phyloP scores from a whole-genome alignment of 2,797 vertebrate species.

The Delichon dasypus region DNA sequence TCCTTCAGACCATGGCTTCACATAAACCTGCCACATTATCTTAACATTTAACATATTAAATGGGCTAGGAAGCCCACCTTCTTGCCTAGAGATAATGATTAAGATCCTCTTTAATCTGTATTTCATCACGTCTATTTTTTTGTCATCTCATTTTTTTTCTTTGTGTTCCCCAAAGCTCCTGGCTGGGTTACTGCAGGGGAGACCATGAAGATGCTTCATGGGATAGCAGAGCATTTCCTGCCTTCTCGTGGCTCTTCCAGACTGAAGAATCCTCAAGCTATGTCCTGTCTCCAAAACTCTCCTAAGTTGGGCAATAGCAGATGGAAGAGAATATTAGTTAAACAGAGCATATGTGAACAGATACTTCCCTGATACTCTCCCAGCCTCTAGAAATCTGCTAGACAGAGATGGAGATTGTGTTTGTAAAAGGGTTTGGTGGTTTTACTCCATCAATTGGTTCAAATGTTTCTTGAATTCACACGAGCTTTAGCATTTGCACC shows the following conservation, averaged over 20 bases:
- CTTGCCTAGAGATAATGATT: background rate
- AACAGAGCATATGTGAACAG: background rate
- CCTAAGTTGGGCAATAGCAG: background rate
- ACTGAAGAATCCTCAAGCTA: fast-evolving
- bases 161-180: background rate
- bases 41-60: background rate
- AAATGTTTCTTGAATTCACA: background rate
- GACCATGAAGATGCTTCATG: background rate
- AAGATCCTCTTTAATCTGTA: background rate
- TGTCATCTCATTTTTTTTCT: background rate
- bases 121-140: background rate
- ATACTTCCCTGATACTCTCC: background rate
- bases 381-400: background rate
- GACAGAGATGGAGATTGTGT: background rate
- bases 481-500: background rate
- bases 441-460: background rate
- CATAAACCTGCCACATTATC: background rate
- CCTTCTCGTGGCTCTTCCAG: background rate
- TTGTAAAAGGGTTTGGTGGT: background rate
- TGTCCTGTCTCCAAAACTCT: background rate
- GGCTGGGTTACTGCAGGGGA: background rate
- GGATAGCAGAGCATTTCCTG: background rate
- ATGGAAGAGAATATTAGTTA: background rate
- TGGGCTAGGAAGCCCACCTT: background rate
- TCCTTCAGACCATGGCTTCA: background rate